phyloP scores from a whole-genome alignment of 2,797 vertebrate genomes.

The Bovichtus variegatus region DNA sequence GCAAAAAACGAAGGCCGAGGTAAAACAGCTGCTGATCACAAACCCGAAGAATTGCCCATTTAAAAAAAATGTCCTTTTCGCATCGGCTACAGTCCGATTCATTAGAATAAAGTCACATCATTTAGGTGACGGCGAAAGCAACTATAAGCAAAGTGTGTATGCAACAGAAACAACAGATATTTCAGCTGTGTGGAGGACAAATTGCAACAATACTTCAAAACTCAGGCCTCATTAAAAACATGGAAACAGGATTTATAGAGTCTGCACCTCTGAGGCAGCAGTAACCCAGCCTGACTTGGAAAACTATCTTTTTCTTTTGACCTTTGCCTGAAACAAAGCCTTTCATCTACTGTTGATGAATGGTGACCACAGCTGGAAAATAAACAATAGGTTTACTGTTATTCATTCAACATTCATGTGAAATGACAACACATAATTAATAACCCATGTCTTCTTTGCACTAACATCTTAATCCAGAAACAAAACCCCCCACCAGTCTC shows the following conservation, averaged over 20 bases:
- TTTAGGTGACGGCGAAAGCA: background rate
- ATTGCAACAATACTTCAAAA: constrained; percentile 2
- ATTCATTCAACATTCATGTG: constrained; percentile 28
- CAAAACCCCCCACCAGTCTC: constrained; percentile 7
- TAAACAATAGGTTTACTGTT: constrained; percentile 43
- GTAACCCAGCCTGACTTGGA: background rate
- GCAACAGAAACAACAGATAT: background rate
- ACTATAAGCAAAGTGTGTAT: background rate
- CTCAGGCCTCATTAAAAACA: constrained; percentile 25
- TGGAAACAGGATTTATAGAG: background rate
- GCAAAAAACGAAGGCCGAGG: background rate
- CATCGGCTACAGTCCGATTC: background rate
- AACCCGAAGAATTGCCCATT: background rate
- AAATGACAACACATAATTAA: constrained; percentile 27
- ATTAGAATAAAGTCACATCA: background rate
- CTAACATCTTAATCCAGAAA: constrained; percentile 24
- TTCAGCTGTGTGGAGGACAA: constrained; percentile 14
- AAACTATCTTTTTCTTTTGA: constrained; percentile 11
- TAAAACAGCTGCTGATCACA: background rate
- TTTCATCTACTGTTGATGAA: constrained; percentile 33
- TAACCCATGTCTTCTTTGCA: constrained; percentile 18
- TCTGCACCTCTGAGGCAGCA: constrained; percentile 19
- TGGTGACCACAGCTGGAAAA: constrained; percentile 33
- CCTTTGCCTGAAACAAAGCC: background rate
- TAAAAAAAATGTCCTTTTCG: background rate